Evolutionary conservation across 2,888 invertebrate genomes (phyloP).

Genomic region (Sceliomorpha sp.): DNA sequence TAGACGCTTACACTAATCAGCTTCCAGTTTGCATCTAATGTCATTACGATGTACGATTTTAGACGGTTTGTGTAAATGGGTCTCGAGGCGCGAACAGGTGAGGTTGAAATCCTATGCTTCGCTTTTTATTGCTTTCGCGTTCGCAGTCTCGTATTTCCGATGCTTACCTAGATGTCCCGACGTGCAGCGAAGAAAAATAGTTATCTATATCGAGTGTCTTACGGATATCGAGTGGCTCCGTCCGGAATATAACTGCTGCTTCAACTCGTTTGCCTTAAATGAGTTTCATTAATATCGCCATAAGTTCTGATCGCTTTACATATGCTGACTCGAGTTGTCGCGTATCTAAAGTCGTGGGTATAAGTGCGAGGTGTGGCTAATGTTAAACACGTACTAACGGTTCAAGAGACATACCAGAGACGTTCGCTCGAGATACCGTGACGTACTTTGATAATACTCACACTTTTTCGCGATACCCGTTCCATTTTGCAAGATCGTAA

Average conservation of each 20-base stretch:
- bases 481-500: not conserved
- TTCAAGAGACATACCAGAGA: slow-evolving; percentile 30
- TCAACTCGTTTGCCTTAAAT: slow-evolving; percentile 14
- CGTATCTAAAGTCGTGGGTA: slow-evolving; percentile 5
- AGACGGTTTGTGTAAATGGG: no score
- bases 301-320: slow-evolving; percentile 27
- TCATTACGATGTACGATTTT: no score
- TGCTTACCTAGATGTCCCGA: slow-evolving; percentile 54
- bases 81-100: slow-evolving; percentile 4
- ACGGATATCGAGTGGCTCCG: slow-evolving; percentile 46
- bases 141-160: slow-evolving; percentile 55
- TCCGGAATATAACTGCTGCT: slow-evolving; percentile 5
- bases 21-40: no score
- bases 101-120: slow-evolving; percentile 38
- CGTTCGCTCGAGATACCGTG: slow-evolving; percentile 16
- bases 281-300: slow-evolving; percentile 32
- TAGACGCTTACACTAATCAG: no score
- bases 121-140: slow-evolving; percentile 27
- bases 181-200: slow-evolving; percentile 33
- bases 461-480: slow-evolving; percentile 8
- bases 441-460: slow-evolving; percentile 10
- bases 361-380: slow-evolving; percentile 38
- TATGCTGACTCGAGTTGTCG: slow-evolving; percentile 28
- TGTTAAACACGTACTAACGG: slow-evolving; percentile 30
- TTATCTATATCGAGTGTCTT: slow-evolving; percentile 46